A percentile compares a stretch with the other conserved stretches of the same genome.
Conservation (phyloP, 2,888 invertebrate species). For the Gastrophysa polygoni region DNA sequence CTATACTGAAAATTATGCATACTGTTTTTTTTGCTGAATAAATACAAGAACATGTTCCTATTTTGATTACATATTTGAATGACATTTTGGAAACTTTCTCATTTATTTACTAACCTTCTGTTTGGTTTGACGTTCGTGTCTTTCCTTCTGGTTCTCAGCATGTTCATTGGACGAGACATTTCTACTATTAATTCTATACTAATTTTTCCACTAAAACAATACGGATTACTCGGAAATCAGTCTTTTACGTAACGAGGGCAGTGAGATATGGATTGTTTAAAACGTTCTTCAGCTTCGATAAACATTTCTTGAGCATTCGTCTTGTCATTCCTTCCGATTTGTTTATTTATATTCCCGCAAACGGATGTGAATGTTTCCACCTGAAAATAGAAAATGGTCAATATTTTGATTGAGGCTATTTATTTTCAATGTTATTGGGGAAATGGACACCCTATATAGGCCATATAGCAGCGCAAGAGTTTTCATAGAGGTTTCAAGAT, state of each 20-base stretch:
- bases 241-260: slow-evolving; percentile 19
- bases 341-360: slow-evolving; percentile 29
- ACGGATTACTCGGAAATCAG: background rate
- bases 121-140: slow-evolving; percentile 91
- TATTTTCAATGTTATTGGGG: too few species aligned
- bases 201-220: too few species aligned
- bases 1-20: too few species aligned
- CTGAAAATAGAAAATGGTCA: slow-evolving; percentile 32
- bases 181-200: too few species aligned
- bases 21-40: background rate
- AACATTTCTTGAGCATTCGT: slow-evolving; percentile 24
- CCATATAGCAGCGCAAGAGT: too few species aligned
- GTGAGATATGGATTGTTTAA: slow-evolving; percentile 29
- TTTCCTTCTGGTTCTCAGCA: slow-evolving; percentile 84
- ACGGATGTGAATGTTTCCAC: slow-evolving; percentile 23
- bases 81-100: too few species aligned
- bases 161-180: slow-evolving; percentile 57
- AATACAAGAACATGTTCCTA: too few species aligned
- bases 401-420: background rate
- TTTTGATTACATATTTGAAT: background rate
- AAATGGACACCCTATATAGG: too few species aligned
- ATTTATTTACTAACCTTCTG: slow-evolving; percentile 67
- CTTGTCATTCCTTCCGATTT: slow-evolving; percentile 23
- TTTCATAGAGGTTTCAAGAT: too few species aligned
- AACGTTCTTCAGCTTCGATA: slow-evolving; percentile 23